Base-by-base conservation (phyloP, 1,140 invertebrate genomes). In the Trichogramma pretiosum region DNA sequence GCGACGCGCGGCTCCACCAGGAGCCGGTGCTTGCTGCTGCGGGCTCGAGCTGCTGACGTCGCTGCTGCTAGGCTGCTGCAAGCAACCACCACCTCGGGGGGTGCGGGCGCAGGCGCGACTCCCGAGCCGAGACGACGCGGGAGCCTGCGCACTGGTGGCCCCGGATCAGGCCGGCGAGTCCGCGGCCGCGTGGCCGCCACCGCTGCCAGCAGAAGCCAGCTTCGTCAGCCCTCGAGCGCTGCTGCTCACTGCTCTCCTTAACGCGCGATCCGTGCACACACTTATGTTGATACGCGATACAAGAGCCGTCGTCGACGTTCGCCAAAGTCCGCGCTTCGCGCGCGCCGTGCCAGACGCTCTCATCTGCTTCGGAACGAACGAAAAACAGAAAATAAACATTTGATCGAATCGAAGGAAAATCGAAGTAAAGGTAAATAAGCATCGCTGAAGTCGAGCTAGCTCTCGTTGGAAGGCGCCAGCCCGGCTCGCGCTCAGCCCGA, bases 1-100 rank as follows among this genome's bases (percentile, higher is more conserved):
- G 30, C 44, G 37, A 37, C 41, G 28, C 51, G 36, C 45, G 37
- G n/a, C n/a, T n/a, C n/a, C n/a, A n/a, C n/a, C n/a, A n/a, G n/a
- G n/a, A n/a, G n/a, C n/a, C n/a, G n/a, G n/a, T n/a, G n/a, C n/a
- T n/a, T n/a, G n/a, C n/a, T n/a, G n/a, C n/a, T n/a, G n/a, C n/a
- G n/a, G n/a, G n/a, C n/a, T n/a, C n/a, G n/a, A n/a, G n/a, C n/a
- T n/a, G n/a, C n/a, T n/a, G n/a, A n/a, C n/a, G n/a, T n/a, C n/a
- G n/a, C n/a, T n/a, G n/a, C 36, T 44, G 33, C 13, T n/a, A 44
- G 10, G 26, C n/a, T n/a, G 5, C 11, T 22, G 33, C 43, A 35
- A 35, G 43, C 33, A 21, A 8, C n/a, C 14, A 16, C 22, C 22
- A 16, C 19, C 22, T 9, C 40, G n/a, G 40, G 14, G 19, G 16